Base-by-base conservation (phyloP, 2,113 vertebrate genomes). In the Pterocles burchelli region DNA sequence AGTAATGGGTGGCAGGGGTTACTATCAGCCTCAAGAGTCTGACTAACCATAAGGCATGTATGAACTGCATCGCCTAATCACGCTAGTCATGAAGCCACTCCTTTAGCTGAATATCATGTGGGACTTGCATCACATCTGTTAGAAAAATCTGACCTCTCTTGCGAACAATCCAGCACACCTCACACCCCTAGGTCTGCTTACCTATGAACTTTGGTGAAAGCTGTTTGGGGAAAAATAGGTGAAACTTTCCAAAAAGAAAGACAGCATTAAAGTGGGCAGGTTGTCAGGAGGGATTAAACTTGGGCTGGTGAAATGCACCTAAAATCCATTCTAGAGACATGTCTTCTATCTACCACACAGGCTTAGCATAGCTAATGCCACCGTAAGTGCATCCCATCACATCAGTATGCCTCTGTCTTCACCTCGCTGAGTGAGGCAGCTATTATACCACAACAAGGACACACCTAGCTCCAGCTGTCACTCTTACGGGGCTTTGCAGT, bases 351-450 rank as follows among this genome's bases (percentile, higher is more conserved):
- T 73, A 58, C 45, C 21, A 88, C 45, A 49, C 67, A 88, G 45
- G 82, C 31, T 68, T 90, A 79, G 67, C 74, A 90, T 34, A 88
- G 62, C 54, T 89, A 79, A 93, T 82, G 77, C 38, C 66, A 72
- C 24, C 1, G 2, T 52, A 24, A 93, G 70, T 20, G 51, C 49
- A 31, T 48, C 31, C 46, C 85, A 71, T 52, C 66, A 51, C 41
- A 49, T 17, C 57, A 49, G 31, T 1, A 1, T 12, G 49, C 33
- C 43, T 38, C 66, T 43, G 61, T 51, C 80, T 58, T 33, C 74
- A 73, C 41, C 36, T 29, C 3, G 1, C 41, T 0, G 0, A 75
- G 17, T 0, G 1, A 52, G 66, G 71, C 28, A 68, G 61, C 72
- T 33, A 4, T 24, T 52, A 43, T 5, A 74, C 6, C 1, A 4